A percentile compares a stretch with the other conserved stretches of the same genome.
phyloP scores from a whole-genome alignment of 2,888 invertebrate species.

The Molanna angustata region DNA sequence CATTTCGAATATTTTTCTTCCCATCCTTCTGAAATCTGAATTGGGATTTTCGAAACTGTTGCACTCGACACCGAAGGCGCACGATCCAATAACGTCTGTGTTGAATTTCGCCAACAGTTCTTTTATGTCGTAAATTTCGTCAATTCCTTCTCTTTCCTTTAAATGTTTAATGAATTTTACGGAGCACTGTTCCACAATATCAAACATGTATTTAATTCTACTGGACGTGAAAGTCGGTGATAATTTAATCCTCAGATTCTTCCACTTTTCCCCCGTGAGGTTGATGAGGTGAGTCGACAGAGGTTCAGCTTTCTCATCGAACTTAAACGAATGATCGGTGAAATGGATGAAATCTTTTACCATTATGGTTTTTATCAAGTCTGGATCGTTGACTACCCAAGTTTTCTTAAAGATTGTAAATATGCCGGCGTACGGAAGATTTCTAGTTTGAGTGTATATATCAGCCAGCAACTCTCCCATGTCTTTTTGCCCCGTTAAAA shows the following conservation, averaged over 20 bases:
- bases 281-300: conserved; percentile 50
- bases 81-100: conserved; percentile 50
- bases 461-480: conserved; percentile 23
- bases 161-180: conserved; percentile 40
- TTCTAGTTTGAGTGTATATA: conserved; percentile 9
- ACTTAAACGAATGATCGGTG: conserved; percentile 40
- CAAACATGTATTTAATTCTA: conserved; percentile 56
- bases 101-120: conserved; percentile 46
- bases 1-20: background rate
- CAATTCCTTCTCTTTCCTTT: conserved; percentile 21
- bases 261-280: conserved; percentile 52
- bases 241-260: conserved; percentile 49
- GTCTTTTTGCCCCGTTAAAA: conserved; percentile 2
- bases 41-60: conserved; percentile 35
- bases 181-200: conserved; percentile 47
- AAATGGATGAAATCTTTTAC: conserved; percentile 41
- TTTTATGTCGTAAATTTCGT: too few species aligned
- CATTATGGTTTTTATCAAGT: conserved; percentile 38
- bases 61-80: conserved; percentile 49
- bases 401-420: conserved; percentile 37
- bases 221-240: conserved; percentile 59
- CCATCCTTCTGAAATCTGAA: conserved; percentile 39
- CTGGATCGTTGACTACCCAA: conserved; percentile 39
- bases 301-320: conserved; percentile 51
- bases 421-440: conserved; percentile 36